Percentiles rank a stretch among this genome's conserved stretches.
Conservation (phyloP, 35 echinoderm and acorn worm species). For the Stichopus chloronotus region DNA sequence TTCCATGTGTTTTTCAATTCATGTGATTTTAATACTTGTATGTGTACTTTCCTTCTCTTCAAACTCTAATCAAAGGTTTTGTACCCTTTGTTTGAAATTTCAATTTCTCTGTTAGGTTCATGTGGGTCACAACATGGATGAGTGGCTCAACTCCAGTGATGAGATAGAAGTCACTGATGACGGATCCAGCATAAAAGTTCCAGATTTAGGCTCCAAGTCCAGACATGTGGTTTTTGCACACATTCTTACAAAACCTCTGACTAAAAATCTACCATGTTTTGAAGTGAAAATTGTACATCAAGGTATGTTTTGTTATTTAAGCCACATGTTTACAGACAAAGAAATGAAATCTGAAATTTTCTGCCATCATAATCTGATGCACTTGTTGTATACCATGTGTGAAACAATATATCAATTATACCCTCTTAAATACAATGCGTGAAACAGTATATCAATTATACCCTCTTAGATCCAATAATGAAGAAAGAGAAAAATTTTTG, state of each 20-base stretch:
- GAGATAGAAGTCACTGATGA: conserved; percentile 45
- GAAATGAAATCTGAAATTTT: neutral
- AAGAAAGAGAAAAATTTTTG: too few relatives aligned
- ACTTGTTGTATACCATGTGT: neutral
- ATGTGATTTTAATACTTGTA: too few relatives aligned
- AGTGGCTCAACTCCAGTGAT: neutral
- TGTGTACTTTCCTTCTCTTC: too few relatives aligned
- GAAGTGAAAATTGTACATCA: conserved; percentile 76
- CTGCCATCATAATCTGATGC: neutral
- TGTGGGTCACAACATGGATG: conserved; percentile 32
- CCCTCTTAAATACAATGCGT: neutral
- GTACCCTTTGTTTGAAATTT: neutral
- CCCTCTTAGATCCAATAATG: neutral
- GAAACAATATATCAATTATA: neutral
- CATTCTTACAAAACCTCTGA: conserved; percentile 38
- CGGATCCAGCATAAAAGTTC: conserved; percentile 64
- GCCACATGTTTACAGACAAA: neutral
- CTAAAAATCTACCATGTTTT: conserved; percentile 69
- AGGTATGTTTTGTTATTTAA: conserved; percentile 53
- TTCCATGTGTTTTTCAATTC: too few relatives aligned
- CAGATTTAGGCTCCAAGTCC: conserved; percentile 59
- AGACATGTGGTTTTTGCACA: conserved; percentile 77
- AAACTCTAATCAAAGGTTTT: too few relatives aligned
- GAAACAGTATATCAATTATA: neutral
- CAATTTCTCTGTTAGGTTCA: neutral